A percentile compares a stretch with the other conserved stretches of the same genome.
These are phyloP conservation scores for Salpingus planirostris DNA, from an alignment of 2,888 invertebrate genomes.

Conservation along the genomic window DNA sequence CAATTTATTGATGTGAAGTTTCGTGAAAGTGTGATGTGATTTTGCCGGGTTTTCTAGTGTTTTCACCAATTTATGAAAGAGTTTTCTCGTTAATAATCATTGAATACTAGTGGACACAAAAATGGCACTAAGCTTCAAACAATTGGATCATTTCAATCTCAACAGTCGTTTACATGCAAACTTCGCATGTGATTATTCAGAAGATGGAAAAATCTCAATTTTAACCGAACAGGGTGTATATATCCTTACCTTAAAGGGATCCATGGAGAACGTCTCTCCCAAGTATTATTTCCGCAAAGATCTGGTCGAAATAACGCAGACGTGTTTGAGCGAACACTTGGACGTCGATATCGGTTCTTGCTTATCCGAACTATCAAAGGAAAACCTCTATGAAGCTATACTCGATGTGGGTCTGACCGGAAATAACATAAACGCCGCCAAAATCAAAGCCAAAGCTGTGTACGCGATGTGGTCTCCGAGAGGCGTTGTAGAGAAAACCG, in stretches of 20 bases:
- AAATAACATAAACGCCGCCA: conserved; percentile 18
- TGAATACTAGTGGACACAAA: too few species aligned
- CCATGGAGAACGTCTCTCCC: conserved; percentile 22
- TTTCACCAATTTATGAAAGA: too few species aligned
- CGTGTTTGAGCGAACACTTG: conserved; percentile 23
- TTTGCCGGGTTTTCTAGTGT: too few species aligned
- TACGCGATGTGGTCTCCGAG: conserved; percentile 32
- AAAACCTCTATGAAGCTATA: conserved; percentile 27
- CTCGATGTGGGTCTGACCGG: conserved; percentile 26
- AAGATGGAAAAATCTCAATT: conserved; percentile 30
- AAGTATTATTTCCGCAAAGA: conserved; percentile 26
- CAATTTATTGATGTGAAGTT: too few species aligned
- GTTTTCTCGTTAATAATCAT: too few species aligned
- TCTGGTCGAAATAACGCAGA: conserved; percentile 21
- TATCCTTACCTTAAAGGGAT: conserved; percentile 27
- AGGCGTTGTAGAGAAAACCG: conserved; percentile 24
- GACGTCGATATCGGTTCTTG: conserved; percentile 27
- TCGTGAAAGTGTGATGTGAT: too few species aligned
- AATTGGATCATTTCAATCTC: too few species aligned
- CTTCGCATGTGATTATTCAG: conserved; percentile 29
- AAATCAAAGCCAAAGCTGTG: conserved; percentile 19
- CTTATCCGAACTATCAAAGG: conserved; percentile 21
- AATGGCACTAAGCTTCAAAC: too few species aligned
- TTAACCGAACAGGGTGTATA: conserved; percentile 29
- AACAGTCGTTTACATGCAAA: too few species aligned